Evolutionary conservation across 2,888 invertebrate genomes (phyloP).

Genomic region (Malachius bipustulatus): DNA sequence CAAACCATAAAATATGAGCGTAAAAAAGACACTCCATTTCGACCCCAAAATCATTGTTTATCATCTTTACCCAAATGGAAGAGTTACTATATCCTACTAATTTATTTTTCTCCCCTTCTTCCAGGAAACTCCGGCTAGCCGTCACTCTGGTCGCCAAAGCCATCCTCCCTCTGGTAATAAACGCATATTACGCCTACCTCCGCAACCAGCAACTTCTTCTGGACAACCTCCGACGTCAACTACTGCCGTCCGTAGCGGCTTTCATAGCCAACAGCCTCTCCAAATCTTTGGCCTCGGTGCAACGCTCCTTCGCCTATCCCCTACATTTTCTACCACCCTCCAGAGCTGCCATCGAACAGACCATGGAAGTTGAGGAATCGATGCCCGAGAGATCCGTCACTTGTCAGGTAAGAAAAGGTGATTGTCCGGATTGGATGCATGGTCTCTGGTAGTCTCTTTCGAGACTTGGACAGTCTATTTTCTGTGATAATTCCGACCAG

Average conservation of each 20-base stretch:
- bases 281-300: constrained; percentile 32
- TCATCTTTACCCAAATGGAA: too few species aligned
- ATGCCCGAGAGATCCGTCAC: neutral
- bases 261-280: constrained; percentile 34
- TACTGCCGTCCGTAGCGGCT: constrained; percentile 32
- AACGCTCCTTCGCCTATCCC: constrained; percentile 28
- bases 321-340: constrained; percentile 17
- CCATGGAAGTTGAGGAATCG: neutral
- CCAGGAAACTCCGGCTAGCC: constrained; percentile 32
- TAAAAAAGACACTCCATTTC: too few species aligned
- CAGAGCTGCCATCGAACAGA: constrained; percentile 5
- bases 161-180: constrained; percentile 31
- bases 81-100: too few species aligned
- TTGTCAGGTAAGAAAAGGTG: constrained; percentile 1
- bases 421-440: too few species aligned
- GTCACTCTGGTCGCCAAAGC: constrained; percentile 29
- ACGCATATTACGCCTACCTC: constrained; percentile 31
- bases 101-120: constrained; percentile 20
- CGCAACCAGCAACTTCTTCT: constrained; percentile 32
- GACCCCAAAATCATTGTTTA: too few species aligned
- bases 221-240: constrained; percentile 28
- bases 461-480: too few species aligned
- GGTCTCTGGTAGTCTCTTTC: too few species aligned
- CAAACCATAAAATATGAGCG: too few species aligned
- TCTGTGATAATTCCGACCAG: too few species aligned